Evolutionary conservation across 1,140 invertebrate species (phyloP).

Genomic region (Pachypsylla venusta): DNA sequence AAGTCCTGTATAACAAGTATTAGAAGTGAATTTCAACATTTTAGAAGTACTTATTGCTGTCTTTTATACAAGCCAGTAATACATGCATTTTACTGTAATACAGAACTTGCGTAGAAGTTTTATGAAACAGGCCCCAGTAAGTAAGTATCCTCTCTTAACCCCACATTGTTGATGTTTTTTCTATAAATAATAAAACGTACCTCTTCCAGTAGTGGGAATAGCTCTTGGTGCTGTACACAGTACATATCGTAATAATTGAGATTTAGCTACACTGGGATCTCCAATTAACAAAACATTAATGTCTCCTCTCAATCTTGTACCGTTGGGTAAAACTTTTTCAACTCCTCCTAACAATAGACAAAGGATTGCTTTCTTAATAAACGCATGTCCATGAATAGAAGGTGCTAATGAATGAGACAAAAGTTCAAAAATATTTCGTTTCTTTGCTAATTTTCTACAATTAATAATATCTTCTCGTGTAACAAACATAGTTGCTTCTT

Average conservation of each 20-base stretch:
- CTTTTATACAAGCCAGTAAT: too few relatives aligned
- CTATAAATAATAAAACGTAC: slow-evolving; percentile 42
- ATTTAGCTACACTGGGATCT: slow-evolving; percentile 98
- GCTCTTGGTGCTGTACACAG: slow-evolving; percentile 85
- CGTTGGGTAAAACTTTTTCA: slow-evolving; percentile 91
- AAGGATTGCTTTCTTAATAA: slow-evolving; percentile 92
- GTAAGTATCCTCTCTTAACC: too few relatives aligned
- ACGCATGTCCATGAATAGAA: slow-evolving; percentile 94
- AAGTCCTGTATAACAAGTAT: too few relatives aligned
- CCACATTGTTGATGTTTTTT: too few relatives aligned
- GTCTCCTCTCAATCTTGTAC: slow-evolving; percentile 90
- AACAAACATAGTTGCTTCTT: slow-evolving; percentile 72
- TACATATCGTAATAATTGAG: slow-evolving; percentile 90
- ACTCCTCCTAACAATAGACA: slow-evolving; percentile 89
- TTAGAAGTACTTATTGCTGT: too few relatives aligned
- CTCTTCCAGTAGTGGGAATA: slow-evolving; percentile 91
- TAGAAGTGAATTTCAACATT: too few relatives aligned
- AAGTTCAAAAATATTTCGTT: slow-evolving; percentile 76
- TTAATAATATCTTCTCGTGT: slow-evolving; percentile 74
- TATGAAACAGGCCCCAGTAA: too few relatives aligned
- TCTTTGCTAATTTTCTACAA: slow-evolving; percentile 75
- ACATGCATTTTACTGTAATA: too few relatives aligned
- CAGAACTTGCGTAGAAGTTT: too few relatives aligned
- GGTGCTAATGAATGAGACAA: slow-evolving; percentile 87
- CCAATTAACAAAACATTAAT: slow-evolving; percentile 96